Percentiles rank a stretch among this genome's conserved stretches.
Conservation (phyloP, 2,888 invertebrate genomes). For the Cyclophora albipunctata region DNA sequence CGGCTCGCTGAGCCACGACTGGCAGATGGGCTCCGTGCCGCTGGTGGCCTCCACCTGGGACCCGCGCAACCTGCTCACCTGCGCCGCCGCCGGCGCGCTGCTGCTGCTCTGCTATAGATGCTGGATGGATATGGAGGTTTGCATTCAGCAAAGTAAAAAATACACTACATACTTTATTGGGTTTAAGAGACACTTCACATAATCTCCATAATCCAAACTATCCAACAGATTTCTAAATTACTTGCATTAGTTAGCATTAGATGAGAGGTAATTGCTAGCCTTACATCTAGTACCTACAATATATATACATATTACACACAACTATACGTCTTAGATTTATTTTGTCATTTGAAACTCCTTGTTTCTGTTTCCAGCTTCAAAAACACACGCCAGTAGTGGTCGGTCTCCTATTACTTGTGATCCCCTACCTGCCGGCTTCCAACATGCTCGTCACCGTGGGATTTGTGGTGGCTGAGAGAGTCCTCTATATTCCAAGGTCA, state of each 20-base stretch:
- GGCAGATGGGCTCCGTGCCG: conserved; percentile 93
- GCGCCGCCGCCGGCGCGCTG: conserved; percentile 78
- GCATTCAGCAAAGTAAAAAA: not conserved
- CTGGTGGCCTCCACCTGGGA: conserved; percentile 81
- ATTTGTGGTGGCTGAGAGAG: conserved; percentile 90
- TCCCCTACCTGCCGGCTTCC: conserved; percentile 91
- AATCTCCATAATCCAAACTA: too few species aligned
- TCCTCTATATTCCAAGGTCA: conserved; percentile 90
- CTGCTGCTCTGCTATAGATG: conserved; percentile 78
- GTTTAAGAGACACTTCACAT: too few species aligned
- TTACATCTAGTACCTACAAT: too few species aligned
- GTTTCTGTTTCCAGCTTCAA: conserved; percentile 63
- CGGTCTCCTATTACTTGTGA: conserved; percentile 81
- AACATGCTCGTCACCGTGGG: conserved; percentile 88
- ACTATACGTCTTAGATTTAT: too few species aligned
- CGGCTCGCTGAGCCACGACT: conserved; percentile 86
- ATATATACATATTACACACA: too few species aligned
- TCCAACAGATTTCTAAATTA: too few species aligned
- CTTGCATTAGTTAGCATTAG: too few species aligned
- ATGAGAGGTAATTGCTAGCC: too few species aligned
- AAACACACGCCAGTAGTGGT: conserved; percentile 80
- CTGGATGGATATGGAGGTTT: conserved; percentile 81
- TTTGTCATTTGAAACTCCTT: too few species aligned
- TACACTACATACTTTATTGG: too few species aligned
- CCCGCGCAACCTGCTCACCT: conserved; percentile 82